Base-by-base conservation (phyloP, 2,888 invertebrate genomes). In the Scaptomyza cyrtandrae region DNA sequence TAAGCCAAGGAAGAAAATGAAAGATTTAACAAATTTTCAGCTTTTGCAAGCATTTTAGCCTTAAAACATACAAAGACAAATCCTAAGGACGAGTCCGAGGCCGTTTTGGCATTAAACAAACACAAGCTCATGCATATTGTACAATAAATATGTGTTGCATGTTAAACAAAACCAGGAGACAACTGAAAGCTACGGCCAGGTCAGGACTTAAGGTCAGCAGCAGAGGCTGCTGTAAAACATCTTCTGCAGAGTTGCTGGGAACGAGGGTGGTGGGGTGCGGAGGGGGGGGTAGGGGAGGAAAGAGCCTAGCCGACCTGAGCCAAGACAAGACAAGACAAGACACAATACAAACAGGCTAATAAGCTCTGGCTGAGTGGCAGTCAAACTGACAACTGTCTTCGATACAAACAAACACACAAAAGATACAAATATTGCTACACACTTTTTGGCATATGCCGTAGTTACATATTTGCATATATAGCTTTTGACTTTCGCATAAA, bases 391-490 rank as follows among this genome's bases (percentile, higher is more conserved):
- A 85, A 64, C 61, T 66, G 64, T 59, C 72, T 70, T 50, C 68
- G 75, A 54, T 66, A 72, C 66, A 60, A 19, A 16, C 46, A 43
- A 1, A 33, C 57, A 58, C 50, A 66, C 41, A 69, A 55, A 41
- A 56, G 50, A 65, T 60, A 78, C 75, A 74, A 53, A 63, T 45
- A 45, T 24, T 65, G 37, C 37, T 52, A 31, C 57, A 37, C n/a
- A 53, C 53, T 64, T 65, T 63, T 65, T 62, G 72, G 61, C 74
- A 75, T 71, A 80, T 73, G 77, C 68, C 63, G 61, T 60, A 61
- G 45, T 52, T 78, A 71, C 76, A 68, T 69, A 88, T 83, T 88
- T 88, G 86, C 88, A 86, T 88, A 82, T 54, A 80, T 75, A 70
- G 70, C 88, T 72, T 82, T 80, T 86, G 88, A 83, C 86, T 88